These are phyloP conservation scores for Vimba vimba DNA, from an alignment of 2,113 vertebrate genomes.

Conservation along the genomic window DNA sequence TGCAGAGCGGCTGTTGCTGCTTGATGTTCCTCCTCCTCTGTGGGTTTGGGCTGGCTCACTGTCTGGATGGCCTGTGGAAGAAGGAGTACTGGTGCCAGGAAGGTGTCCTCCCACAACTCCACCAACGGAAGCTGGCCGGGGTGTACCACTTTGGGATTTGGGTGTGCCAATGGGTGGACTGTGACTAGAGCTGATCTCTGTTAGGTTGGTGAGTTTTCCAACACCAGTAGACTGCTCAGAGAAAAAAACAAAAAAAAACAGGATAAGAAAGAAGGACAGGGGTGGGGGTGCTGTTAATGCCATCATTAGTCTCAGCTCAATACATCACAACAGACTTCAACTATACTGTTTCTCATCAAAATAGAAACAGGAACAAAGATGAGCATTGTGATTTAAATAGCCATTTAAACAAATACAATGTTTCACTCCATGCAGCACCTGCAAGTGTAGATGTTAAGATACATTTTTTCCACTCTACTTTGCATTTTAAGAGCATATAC, in stretches of 20 bases:
- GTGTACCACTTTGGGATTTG: constrained; percentile 81
- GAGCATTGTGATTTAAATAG: constrained; percentile 56
- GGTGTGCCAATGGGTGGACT: constrained; percentile 83
- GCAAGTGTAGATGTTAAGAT: not conserved
- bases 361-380: constrained; percentile 65
- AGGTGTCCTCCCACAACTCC: constrained; percentile 66
- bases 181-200: constrained; percentile 80
- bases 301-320: constrained; percentile 3
- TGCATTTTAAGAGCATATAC: not conserved
- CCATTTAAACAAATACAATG: constrained; percentile 55
- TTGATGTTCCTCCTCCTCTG: constrained; percentile 59
- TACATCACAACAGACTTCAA: constrained; percentile 1
- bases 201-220: constrained; percentile 79
- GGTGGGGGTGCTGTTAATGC: not conserved
- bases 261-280: not conserved
- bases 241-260: constrained; percentile 21
- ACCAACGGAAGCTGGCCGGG: constrained; percentile 72
- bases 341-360: not conserved
- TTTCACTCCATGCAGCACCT: constrained; percentile 51
- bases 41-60: constrained; percentile 71
- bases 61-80: constrained; percentile 73
- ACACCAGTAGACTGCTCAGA: constrained; percentile 63
- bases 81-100: constrained; percentile 66
- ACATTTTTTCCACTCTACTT: constrained; percentile 31
- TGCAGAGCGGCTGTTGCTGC: constrained; percentile 67